A percentile compares a stretch with the other conserved stretches of the same genome.
Evolutionary conservation across 2,888 invertebrate genomes (phyloP).

Genomic region (Plagodis pulveraria): DNA sequence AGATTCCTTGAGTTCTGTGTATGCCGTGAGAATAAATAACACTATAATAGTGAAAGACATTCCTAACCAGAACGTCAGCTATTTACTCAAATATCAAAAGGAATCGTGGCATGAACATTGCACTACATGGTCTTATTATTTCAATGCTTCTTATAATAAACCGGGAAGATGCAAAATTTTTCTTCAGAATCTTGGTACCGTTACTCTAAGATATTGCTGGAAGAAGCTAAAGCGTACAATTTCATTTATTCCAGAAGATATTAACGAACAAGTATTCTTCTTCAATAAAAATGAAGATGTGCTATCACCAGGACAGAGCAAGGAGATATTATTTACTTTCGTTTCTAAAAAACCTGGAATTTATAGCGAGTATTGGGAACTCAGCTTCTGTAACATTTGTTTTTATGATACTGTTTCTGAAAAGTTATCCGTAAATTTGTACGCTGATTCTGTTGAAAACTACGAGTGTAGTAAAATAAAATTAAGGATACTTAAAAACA

Average conservation of each 20-base stretch:
- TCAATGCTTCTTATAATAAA: slow-evolving; percentile 62
- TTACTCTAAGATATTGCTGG: slow-evolving; percentile 79
- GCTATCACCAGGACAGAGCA: slow-evolving; percentile 78
- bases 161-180: slow-evolving; percentile 65
- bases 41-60: slow-evolving; percentile 60
- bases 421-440: slow-evolving; percentile 61
- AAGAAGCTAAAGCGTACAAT: slow-evolving; percentile 62
- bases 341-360: slow-evolving; percentile 64
- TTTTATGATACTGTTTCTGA: slow-evolving; percentile 62
- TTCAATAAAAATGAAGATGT: slow-evolving; percentile 84
- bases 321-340: slow-evolving; percentile 77
- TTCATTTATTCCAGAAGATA: slow-evolving; percentile 60
- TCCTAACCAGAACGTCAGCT: slow-evolving; percentile 46
- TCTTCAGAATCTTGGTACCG: slow-evolving; percentile 81
- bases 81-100: slow-evolving; percentile 49
- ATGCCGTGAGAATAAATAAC: slow-evolving; percentile 70
- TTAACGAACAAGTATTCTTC: slow-evolving; percentile 74
- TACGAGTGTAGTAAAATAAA: slow-evolving; percentile 41
- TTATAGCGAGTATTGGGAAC: slow-evolving; percentile 77
- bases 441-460: slow-evolving; percentile 66
- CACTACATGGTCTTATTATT: slow-evolving; percentile 71
- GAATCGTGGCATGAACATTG: slow-evolving; percentile 59
- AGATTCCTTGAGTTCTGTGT: slow-evolving; percentile 44
- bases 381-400: slow-evolving; percentile 70
- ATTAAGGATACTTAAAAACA: slow-evolving; percentile 50